A percentile compares a stretch with the other conserved stretches of the same genome.
Conservation (phyloP, 1,140 invertebrate species). For the Tribolium castaneum region DNA sequence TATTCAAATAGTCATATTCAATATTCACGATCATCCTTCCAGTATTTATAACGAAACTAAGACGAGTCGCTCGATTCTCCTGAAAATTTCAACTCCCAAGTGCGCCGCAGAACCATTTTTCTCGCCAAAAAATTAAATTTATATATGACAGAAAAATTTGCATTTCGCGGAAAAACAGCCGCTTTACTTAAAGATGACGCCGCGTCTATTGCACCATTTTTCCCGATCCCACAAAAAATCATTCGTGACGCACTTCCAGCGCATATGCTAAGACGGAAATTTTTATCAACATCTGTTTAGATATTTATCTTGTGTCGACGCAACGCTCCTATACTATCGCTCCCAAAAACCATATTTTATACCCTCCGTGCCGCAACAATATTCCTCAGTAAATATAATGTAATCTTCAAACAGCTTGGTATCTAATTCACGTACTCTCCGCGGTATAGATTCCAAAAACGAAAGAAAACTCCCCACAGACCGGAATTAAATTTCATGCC, state of each 20-base stretch:
- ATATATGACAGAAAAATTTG: constrained; percentile 31
- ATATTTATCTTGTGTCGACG: constrained; percentile 23
- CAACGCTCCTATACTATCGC: background rate
- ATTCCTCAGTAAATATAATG: background rate
- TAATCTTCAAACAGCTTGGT: background rate
- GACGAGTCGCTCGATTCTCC: constrained; percentile 5
- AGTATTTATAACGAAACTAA: constrained; percentile 1
- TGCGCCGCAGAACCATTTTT: constrained; percentile 11
- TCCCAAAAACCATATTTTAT: constrained; percentile 9
- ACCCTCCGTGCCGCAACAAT: background rate
- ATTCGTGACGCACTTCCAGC: constrained; percentile 9
- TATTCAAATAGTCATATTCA: constrained; percentile 1
- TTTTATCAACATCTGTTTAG: constrained; percentile 36
- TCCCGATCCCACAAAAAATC: constrained; percentile 2
- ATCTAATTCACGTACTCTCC: background rate
- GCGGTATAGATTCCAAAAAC: background rate
- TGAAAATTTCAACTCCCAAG: constrained; percentile 8
- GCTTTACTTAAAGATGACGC: background rate
- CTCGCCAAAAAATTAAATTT: constrained; percentile 24
- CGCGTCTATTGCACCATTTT: background rate
- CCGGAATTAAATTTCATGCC: background rate
- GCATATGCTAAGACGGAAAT: constrained; percentile 14
- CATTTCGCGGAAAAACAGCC: constrained; percentile 16
- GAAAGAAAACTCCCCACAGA: background rate
- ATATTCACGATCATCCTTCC: constrained; percentile 16